phyloP scores from a whole-genome alignment of 2,888 invertebrate genomes.

The Leistus spinibarbis region DNA sequence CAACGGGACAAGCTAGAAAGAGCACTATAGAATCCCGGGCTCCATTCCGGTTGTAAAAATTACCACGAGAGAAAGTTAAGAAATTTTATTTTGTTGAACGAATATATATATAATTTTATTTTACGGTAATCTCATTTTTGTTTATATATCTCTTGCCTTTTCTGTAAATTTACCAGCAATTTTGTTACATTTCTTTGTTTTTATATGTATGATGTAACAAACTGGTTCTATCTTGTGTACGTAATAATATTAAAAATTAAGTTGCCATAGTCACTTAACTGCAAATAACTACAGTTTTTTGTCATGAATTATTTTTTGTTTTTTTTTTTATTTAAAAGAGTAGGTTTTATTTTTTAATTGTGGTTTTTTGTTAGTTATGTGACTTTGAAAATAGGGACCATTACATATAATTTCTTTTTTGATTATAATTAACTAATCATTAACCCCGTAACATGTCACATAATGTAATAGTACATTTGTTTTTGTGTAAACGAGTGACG shows the following conservation, averaged over 20 bases:
- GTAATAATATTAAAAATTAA: slow-evolving; percentile 36
- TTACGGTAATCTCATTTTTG: not conserved
- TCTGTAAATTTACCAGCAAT: slow-evolving; percentile 7
- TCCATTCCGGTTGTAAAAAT: slow-evolving; percentile 73
- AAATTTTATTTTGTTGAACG: slow-evolving; percentile 31
- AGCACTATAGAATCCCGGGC: slow-evolving; percentile 64
- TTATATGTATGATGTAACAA: slow-evolving; percentile 28
- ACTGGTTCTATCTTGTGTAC: slow-evolving; percentile 30
- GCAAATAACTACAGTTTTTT: not conserved
- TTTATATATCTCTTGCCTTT: slow-evolving; percentile 28
- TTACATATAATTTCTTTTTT: slow-evolving; percentile 50
- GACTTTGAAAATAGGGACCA: slow-evolving; percentile 52
- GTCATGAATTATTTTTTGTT: not conserved
- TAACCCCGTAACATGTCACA: not conserved
- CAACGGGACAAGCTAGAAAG: slow-evolving; percentile 59
- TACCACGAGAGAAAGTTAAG: slow-evolving; percentile 3
- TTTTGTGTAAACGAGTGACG: not conserved
- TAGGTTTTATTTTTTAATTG: slow-evolving; percentile 44
- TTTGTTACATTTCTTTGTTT: not conserved
- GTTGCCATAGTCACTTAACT: slow-evolving; percentile 35
- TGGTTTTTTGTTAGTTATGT: slow-evolving; percentile 47
- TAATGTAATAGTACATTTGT: not conserved
- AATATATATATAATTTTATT: not conserved
- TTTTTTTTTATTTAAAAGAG: not conserved
- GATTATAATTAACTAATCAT: slow-evolving; percentile 50